Evolutionary conservation across 2,888 invertebrate genomes (phyloP).

Genomic region (Sarcophaga carnaria): DNA sequence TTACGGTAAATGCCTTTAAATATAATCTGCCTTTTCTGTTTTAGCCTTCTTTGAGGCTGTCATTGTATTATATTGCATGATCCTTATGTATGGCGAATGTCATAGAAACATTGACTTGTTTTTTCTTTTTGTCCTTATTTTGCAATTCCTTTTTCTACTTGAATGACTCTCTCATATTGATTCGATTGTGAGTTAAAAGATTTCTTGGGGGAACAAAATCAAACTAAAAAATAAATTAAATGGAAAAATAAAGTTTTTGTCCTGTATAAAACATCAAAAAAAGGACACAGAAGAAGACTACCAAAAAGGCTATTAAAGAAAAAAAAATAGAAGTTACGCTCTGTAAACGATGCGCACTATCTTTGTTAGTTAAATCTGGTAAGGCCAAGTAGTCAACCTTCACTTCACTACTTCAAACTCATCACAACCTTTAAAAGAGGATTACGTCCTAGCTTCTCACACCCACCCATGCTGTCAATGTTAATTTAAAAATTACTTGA

Average conservation of each 20-base stretch:
- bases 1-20: conserved; percentile 56
- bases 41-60: neutral
- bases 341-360: no score
- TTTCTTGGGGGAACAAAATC: neutral
- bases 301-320: no score
- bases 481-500: no score
- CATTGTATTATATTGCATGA: neutral
- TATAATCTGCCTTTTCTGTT: conserved; percentile 44
- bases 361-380: no score
- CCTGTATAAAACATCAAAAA: conserved; percentile 35
- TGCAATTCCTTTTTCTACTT: conserved; percentile 30
- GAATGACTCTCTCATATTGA: conserved; percentile 41
- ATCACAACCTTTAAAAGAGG: no score
- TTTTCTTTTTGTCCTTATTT: neutral
- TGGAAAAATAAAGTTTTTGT: conserved; percentile 31
- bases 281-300: neutral
- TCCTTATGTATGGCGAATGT: conserved; percentile 41
- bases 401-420: no score
- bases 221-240: conserved; percentile 10
- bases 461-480: no score
- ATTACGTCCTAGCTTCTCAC: no score
- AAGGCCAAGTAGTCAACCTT: no score
- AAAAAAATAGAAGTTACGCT: no score
- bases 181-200: neutral
- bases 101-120: conserved; percentile 53